A percentile compares a stretch with the other conserved stretches of the same genome.
Conservation (phyloP, 1,140 invertebrate species). For the Pseudomyrmex concolor region DNA sequence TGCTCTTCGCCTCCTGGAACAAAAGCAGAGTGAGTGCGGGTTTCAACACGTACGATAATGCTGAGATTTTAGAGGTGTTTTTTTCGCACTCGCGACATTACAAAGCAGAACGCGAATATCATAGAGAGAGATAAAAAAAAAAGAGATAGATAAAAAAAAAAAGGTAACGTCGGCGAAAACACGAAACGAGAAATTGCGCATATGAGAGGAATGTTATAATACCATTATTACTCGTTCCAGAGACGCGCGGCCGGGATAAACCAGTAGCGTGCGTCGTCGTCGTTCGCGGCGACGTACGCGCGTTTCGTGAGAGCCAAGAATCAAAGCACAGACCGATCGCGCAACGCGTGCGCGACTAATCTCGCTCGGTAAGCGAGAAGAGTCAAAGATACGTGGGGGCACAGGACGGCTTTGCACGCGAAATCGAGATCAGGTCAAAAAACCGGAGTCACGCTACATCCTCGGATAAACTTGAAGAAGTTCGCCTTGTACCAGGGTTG, state of each 20-base stretch:
- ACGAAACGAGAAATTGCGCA: conserved; percentile 15
- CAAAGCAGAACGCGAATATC: conserved; percentile 2
- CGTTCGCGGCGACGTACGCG: conserved; percentile 14
- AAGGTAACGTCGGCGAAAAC: conserved; percentile 1
- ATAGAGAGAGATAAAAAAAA: too few species aligned
- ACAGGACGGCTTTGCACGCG: conserved; percentile 26
- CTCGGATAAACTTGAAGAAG: too few species aligned
- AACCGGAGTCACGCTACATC: conserved; percentile 34
- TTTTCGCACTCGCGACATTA: conserved; percentile 50
- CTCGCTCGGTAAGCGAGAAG: conserved; percentile 22
- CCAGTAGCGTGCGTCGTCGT: conserved; percentile 46
- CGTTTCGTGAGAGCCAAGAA: conserved; percentile 31
- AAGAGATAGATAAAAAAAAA: neutral
- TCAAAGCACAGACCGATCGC: conserved; percentile 48
- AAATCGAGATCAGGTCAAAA: conserved; percentile 60
- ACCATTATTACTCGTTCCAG: conserved; percentile 50
- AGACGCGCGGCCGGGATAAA: conserved; percentile 41
- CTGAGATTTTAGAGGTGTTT: conserved; percentile 19
- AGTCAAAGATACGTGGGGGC: conserved; percentile 6
- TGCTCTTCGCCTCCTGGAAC: conserved; percentile 85
- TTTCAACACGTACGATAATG: neutral
- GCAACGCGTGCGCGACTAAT: conserved; percentile 52
- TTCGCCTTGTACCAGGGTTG: too few species aligned
- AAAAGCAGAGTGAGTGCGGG: conserved; percentile 64
- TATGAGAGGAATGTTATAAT: neutral